Evolutionary conservation across 2,797 vertebrate genomes (phyloP).

Genomic region (Oreonectes daqikongensis): DNA sequence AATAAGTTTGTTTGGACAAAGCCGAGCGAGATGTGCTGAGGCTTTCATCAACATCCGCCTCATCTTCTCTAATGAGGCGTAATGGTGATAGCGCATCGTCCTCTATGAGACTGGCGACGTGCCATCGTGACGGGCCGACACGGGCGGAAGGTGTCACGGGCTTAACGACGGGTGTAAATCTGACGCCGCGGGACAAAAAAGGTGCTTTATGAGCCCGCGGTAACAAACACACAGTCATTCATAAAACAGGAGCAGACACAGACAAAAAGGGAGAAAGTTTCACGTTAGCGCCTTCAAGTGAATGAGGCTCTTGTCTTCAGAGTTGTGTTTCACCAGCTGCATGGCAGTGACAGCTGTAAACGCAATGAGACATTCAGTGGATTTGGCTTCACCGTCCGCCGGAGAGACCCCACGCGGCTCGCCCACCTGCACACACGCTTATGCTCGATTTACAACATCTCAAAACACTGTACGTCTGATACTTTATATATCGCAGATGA

Average conservation of each 20-base stretch:
- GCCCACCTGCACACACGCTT: slow-evolving; percentile 43
- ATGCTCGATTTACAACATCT: slow-evolving; percentile 21
- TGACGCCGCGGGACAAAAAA: slow-evolving; percentile 47
- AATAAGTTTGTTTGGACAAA: slow-evolving; percentile 38
- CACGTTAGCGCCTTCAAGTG: slow-evolving; percentile 22
- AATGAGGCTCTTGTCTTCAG: slow-evolving; percentile 47
- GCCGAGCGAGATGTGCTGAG: neutral
- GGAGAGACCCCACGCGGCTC: slow-evolving; percentile 16
- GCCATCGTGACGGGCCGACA: slow-evolving; percentile 48
- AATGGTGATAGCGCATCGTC: slow-evolving; percentile 54
- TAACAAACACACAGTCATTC: slow-evolving; percentile 38
- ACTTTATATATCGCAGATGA: neutral
- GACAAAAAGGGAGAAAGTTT: slow-evolving; percentile 45
- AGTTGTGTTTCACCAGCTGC: slow-evolving; percentile 24
- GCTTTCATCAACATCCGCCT: slow-evolving; percentile 43
- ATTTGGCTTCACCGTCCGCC: slow-evolving; percentile 26
- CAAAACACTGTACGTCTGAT: slow-evolving; percentile 1
- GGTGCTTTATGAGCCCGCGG: slow-evolving; percentile 44
- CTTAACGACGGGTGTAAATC: slow-evolving; percentile 60
- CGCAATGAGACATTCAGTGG: slow-evolving; percentile 48
- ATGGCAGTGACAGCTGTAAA: slow-evolving; percentile 34
- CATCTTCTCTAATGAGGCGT: slow-evolving; percentile 53
- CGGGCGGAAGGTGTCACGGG: slow-evolving; percentile 50
- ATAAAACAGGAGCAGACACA: slow-evolving; percentile 38
- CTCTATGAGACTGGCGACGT: slow-evolving; percentile 37